phyloP scores from a whole-genome alignment of 2,888 invertebrate species.

The Eumacrocentrus americanus region DNA sequence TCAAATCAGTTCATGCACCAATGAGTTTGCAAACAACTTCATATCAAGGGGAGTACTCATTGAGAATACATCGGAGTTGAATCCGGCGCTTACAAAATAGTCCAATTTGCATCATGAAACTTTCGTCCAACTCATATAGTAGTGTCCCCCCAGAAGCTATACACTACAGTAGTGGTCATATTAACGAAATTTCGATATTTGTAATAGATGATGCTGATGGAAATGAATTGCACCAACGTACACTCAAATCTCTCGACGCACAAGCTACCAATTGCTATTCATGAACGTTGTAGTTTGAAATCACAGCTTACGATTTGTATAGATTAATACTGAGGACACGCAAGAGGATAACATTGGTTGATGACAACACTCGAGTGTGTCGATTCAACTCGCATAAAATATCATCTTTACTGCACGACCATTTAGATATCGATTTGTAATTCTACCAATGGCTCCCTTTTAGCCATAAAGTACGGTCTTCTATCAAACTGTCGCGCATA shows the following conservation, averaged over 20 bases:
- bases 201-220: too few species aligned
- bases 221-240: too few species aligned
- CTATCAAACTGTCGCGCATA: too few species aligned
- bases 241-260: conserved; percentile 10
- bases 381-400: conserved; percentile 31
- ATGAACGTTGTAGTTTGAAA: background rate
- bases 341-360: conserved; percentile 17
- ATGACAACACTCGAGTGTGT: conserved; percentile 15
- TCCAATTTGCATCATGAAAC: conserved; percentile 22
- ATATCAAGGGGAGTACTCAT: conserved; percentile 22
- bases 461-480: too few species aligned
- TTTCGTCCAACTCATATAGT: too few species aligned
- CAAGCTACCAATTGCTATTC: too few species aligned
- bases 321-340: conserved; percentile 1
- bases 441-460: conserved; percentile 44
- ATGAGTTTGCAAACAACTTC: conserved; percentile 23
- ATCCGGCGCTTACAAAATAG: conserved; percentile 13
- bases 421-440: conserved; percentile 51
- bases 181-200: too few species aligned
- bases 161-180: too few species aligned
- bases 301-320: background rate
- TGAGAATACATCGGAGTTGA: conserved; percentile 25
- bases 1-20: conserved; percentile 20
- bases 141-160: too few species aligned
- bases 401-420: conserved; percentile 38